Conservation (phyloP, 1,140 invertebrate species). For the Psilanteris sp. region DNA sequence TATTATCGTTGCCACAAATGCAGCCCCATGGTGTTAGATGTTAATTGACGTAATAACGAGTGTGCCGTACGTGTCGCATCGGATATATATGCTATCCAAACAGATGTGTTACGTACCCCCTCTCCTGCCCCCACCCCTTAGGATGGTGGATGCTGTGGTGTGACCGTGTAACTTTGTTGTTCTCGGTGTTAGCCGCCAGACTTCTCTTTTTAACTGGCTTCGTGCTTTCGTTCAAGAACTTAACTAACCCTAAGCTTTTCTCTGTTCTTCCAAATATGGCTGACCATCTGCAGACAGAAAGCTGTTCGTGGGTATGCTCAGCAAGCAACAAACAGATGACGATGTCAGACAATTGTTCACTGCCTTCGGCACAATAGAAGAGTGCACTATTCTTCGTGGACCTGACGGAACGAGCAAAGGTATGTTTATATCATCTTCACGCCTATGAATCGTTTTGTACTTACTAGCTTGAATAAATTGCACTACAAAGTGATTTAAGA, state of each 20-base stretch:
- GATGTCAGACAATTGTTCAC: slow-evolving; percentile 98
- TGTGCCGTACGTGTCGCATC: no score
- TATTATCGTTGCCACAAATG: slow-evolving; percentile 64
- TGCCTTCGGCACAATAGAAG: slow-evolving; percentile 98
- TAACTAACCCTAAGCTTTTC: slow-evolving; percentile 68
- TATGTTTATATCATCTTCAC: no score
- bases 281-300: slow-evolving; percentile 90
- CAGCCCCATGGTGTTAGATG: slow-evolving; percentile 72
- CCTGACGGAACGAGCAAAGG: slow-evolving; percentile 98
- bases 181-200: slow-evolving; percentile 79
- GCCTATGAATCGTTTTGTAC: no score
- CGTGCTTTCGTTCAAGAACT: slow-evolving; percentile 56
- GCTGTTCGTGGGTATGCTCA: slow-evolving; percentile 99
- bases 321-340: slow-evolving; percentile 99
- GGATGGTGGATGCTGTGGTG: slow-evolving; percentile 79
- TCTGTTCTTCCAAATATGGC: slow-evolving; percentile 69
- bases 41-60: slow-evolving; percentile 68
- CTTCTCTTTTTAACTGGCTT: slow-evolving; percentile 70
- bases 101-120: slow-evolving; percentile 64
- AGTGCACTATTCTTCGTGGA: slow-evolving; percentile 98
- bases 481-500: no score
- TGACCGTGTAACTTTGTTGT: slow-evolving; percentile 80
- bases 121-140: slow-evolving; percentile 68
- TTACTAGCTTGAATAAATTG: no score
- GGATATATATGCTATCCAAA: no score